A percentile compares a stretch with the other conserved stretches of the same genome.
Evolutionary conservation across 2,113 vertebrate genomes (phyloP).

Genomic region (Callipepla squamata): DNA sequence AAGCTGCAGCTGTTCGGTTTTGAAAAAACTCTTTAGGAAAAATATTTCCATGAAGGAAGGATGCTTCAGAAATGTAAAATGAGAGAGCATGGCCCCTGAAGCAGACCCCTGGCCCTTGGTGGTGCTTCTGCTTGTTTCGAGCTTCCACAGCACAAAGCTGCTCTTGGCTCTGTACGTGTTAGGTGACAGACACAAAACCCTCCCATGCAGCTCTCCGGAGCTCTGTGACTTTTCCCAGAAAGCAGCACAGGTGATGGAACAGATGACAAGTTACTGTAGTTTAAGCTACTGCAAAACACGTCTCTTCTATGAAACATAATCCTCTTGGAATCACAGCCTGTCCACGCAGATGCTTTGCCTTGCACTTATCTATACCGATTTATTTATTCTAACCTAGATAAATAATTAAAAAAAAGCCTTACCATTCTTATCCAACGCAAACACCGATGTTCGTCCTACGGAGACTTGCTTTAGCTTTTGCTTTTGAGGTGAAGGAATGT

Average conservation of each 20-base stretch:
- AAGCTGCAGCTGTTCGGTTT: background rate
- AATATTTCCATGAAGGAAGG: background rate
- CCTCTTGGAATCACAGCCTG: background rate
- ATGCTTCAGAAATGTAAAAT: background rate
- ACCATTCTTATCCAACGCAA: conserved; percentile 91
- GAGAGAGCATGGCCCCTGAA: background rate
- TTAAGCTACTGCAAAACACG: fast-evolving
- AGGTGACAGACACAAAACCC: background rate
- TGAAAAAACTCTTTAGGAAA: background rate
- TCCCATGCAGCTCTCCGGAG: background rate
- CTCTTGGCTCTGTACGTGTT: background rate
- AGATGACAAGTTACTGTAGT: background rate
- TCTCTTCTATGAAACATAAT: background rate
- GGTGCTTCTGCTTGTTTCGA: no score
- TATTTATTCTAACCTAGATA: background rate
- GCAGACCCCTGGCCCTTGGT: background rate
- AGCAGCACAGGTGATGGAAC: background rate
- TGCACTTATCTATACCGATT: background rate
- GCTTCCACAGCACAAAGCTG: background rate
- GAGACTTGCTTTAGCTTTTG: conserved; percentile 94
- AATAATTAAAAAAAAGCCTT: conserved; percentile 8
- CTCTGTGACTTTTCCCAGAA: background rate
- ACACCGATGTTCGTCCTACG: conserved; percentile 90
- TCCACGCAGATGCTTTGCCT: background rate
- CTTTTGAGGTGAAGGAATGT: conserved; percentile 90